Evolutionary conservation across 2,113 vertebrate species (phyloP).

Genomic region (Thomomys bottae): DNA sequence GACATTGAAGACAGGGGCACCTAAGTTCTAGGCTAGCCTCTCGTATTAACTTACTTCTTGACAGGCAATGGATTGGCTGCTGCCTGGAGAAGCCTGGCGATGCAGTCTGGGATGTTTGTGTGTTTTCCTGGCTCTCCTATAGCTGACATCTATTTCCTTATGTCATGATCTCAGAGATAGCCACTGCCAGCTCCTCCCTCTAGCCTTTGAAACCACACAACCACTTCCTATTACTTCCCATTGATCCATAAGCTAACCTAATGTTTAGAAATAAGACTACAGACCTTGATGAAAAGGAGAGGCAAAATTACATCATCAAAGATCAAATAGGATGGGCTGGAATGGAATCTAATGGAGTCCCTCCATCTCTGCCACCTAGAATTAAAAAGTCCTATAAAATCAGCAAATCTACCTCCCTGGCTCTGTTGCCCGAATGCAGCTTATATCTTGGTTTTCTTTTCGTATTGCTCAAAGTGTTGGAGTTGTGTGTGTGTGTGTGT

Average conservation of each 20-base stretch:
- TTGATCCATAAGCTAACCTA: background rate
- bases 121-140: background rate
- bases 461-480: background rate
- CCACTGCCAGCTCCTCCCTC: no score
- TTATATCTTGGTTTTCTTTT: background rate
- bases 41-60: background rate
- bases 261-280: background rate
- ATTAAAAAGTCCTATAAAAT: background rate
- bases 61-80: background rate
- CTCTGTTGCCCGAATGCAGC: background rate
- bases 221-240: background rate
- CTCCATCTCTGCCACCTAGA: background rate
- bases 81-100: accelerated
- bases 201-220: background rate
- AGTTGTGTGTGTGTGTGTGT: no score
- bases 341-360: background rate
- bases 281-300: background rate
- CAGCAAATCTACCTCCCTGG: background rate
- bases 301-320: background rate
- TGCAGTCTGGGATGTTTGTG: background rate
- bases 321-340: background rate
- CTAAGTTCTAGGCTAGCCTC: background rate
- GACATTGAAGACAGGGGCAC: background rate
- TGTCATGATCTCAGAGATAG: background rate
- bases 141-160: background rate